Percentiles rank a stretch among this genome's conserved stretches.
phyloP scores from a whole-genome alignment of 2,113 vertebrate genomes.

The Atlantisia rogersi region DNA sequence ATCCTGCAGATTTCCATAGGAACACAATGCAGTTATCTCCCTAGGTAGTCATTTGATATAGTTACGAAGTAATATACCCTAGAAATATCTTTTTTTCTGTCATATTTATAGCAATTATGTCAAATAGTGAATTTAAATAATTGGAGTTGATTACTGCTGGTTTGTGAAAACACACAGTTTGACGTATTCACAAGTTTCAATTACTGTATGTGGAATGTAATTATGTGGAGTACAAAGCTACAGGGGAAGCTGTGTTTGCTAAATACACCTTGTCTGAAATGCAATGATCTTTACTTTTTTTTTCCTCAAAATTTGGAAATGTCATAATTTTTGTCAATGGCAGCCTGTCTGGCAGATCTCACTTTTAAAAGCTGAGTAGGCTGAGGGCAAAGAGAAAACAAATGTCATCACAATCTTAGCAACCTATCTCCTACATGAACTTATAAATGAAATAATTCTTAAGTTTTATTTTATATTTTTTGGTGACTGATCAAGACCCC shows the following conservation, averaged over 20 bases:
- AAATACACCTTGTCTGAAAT: neutral
- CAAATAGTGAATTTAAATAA: constrained; percentile 68
- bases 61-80: constrained; percentile 15
- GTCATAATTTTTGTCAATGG: neutral
- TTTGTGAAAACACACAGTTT: constrained; percentile 72
- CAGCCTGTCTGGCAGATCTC: neutral
- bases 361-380: neutral
- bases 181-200: constrained; percentile 56
- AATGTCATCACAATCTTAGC: neutral
- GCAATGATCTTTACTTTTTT: neutral
- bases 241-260: constrained; percentile 23
- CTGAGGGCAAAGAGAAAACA: neutral
- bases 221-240: constrained; percentile 51
- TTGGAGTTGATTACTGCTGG: constrained; percentile 61
- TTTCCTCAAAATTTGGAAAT: neutral
- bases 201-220: constrained; percentile 60
- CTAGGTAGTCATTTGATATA: constrained; percentile 24
- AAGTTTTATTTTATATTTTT: neutral
- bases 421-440: neutral
- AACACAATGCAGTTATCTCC: constrained; percentile 17
- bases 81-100: constrained; percentile 57
- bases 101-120: constrained; percentile 69
- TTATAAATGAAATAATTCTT: neutral
- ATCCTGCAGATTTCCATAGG: neutral
- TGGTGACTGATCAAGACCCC: neutral